A percentile compares a stretch with the other conserved stretches of the same genome.
These are phyloP conservation scores for Lemur catta DNA, from an alignment of 2,797 vertebrate genomes.

Conservation along the genomic window DNA sequence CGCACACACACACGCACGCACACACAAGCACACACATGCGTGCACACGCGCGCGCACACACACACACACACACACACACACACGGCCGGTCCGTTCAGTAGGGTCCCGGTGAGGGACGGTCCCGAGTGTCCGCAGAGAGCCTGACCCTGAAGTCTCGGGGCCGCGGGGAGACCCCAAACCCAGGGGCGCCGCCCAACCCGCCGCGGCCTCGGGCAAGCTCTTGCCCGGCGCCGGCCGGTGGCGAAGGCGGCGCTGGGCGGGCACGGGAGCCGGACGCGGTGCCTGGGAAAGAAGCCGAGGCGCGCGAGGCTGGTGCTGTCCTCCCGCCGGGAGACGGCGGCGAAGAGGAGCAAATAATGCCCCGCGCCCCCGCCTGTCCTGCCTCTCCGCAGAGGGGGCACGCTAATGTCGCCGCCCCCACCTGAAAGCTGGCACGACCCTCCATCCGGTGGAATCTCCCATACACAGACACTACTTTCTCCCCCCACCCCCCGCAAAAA, in stretches of 20 bases:
- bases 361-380: constrained; percentile 26
- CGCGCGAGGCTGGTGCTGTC: not conserved
- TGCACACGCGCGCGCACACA: not conserved
- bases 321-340: not conserved
- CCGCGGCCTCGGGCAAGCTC: not conserved
- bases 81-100: not conserved
- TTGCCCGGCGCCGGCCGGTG: not conserved
- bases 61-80: not conserved
- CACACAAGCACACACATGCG: not conserved
- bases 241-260: not conserved
- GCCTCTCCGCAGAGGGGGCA: constrained; percentile 33
- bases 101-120: not conserved
- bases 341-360: not conserved
- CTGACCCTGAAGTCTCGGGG: not conserved
- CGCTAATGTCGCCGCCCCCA: constrained; percentile 37
- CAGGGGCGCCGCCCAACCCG: not conserved
- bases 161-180: not conserved
- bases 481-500: not conserved
- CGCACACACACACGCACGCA: not conserved
- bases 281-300: not conserved
- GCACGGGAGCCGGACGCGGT: not conserved
- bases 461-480: not conserved
- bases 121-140: not conserved
- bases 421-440: constrained; percentile 34
- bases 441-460: not conserved